A percentile compares a stretch with the other conserved stretches of the same genome.
phyloP scores from a whole-genome alignment of 2,113 vertebrate genomes.

The Lepus americanus region DNA sequence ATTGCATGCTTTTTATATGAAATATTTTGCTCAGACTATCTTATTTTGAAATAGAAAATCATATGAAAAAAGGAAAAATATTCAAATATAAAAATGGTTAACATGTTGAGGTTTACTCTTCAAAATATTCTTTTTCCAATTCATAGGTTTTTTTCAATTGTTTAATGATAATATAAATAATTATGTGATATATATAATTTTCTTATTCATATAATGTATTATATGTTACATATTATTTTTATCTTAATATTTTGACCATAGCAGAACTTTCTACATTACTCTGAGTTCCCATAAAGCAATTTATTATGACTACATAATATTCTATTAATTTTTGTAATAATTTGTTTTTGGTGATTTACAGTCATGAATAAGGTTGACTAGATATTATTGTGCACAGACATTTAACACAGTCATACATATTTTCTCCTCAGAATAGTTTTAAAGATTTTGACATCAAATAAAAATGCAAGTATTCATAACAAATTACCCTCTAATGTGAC shows the following conservation, averaged over 20 bases:
- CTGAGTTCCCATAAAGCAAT: not conserved
- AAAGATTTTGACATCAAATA: not conserved
- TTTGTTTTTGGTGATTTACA: not conserved
- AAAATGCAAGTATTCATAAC: not conserved
- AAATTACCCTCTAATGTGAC: not conserved
- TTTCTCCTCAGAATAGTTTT: conserved; percentile 3
- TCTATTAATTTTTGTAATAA: not conserved
- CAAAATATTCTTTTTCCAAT: not conserved
- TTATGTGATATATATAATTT: not conserved
- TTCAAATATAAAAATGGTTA: not conserved
- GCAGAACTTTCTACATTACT: not conserved
- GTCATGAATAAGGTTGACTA: not conserved
- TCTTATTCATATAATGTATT: conserved; percentile 21
- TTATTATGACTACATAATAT: not conserved
- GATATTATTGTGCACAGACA: not conserved
- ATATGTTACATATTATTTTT: not conserved
- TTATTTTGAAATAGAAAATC: conserved; percentile 26
- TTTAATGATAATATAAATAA: conserved; percentile 1
- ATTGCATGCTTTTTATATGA: not conserved
- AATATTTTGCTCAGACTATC: conserved; percentile 13
- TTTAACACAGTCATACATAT: not conserved
- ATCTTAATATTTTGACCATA: not conserved
- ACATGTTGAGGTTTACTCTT: not conserved
- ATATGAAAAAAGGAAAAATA: not conserved
- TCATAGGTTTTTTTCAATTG: not conserved